Evolutionary conservation across 2,797 vertebrate species (phyloP), one percentile per base, ranked within the genome.

Genomic region (Gymnothorax reevesii): DNA sequence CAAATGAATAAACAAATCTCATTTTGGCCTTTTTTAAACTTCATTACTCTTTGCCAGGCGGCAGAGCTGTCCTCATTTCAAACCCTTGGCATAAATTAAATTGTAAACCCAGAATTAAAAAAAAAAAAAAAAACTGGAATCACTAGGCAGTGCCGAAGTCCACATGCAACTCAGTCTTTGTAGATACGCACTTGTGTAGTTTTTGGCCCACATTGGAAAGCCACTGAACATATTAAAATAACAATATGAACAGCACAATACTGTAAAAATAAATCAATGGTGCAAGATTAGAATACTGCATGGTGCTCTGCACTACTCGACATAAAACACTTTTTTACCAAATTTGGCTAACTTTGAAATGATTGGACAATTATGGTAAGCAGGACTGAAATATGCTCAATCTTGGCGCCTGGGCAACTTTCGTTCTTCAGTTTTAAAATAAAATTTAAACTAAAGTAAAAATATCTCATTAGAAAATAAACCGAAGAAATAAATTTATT

Each of bases 71-170:
- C 7, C 87, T 83, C 27, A 49, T 60, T 73, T n/a, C 27, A 64
- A 49, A 71, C 20, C 25, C 13, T 60, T n/a, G 17, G 27, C 82
- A 83, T 59, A 60, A 83, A 83, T 83, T 52, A 79, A 75, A 66
- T 54, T 87, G 88, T 91, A 91, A 93, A 93, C 90, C 85, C 42
- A 89, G 90, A 92, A 93, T 83, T 90, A 87, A 88, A 79, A 57
- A 89, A 71, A 60, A 60, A 17, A 17, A 64, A 64, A 9, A 22
- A 75, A 75, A 75, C 62, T 89, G 0, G 83, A 93, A 89, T 92
- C 91, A 93, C 88, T 88, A 55, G 79, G 86, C 85, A 91, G 89
- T 91, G 49, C 89, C 87, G 57, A 89, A 90, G 89, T 90, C 85
- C 90, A 86, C 33, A 83, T 85, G 6, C 79, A 79, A 54, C 17